Base-by-base conservation (phyloP, 1,140 invertebrate species). In the Argopecten irradians region DNA sequence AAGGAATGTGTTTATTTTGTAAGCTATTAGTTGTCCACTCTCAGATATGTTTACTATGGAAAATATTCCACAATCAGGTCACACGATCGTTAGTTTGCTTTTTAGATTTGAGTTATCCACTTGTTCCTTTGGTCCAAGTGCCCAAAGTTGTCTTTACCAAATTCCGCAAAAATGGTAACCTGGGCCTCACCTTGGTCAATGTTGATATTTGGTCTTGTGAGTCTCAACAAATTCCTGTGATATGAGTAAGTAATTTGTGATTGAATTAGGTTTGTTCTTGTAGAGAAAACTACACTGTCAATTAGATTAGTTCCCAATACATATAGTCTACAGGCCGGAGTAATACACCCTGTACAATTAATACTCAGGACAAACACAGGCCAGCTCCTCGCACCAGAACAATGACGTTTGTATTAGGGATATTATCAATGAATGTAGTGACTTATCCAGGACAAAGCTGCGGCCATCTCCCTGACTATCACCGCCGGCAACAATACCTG, bases 201-300 rank as follows among this genome's bases (percentile, higher is more conserved):
- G 55, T 71, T 71, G 55, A 71, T 11, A 3, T 71, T 71, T n/a
- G 55, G n/a, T 71, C 55, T 71, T 11, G 55, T n/a, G n/a, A n/a
- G 55, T n/a, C 55, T 71, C 55, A n/a, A 28, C 8, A 11, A 71
- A 71, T 71, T 71, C n/a, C 55, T 71, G 19, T n/a, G 5, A n/a
- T 16, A 46, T 46, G 43, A 28, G 55, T 71, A 71, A 71, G 55
- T 71, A 71, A 71, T 71, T 28, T 28, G n/a, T 71, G 55, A 71
- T 71, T 71, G 55, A n/a, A 71, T 71, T 71, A 71, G 55, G 55
- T 71, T 71, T 71, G 55, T 71, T 71, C 55, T 71, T 71, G n/a
- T 28, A 71, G 22, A 71, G 55, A 46, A 46, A 46, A 11, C 43
- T 46, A 46, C 43, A 71, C 55, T 71, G 55, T 71, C 55, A 71